Conservation (phyloP, 1,140 invertebrate genomes). For the Saxidomus purpurata region DNA sequence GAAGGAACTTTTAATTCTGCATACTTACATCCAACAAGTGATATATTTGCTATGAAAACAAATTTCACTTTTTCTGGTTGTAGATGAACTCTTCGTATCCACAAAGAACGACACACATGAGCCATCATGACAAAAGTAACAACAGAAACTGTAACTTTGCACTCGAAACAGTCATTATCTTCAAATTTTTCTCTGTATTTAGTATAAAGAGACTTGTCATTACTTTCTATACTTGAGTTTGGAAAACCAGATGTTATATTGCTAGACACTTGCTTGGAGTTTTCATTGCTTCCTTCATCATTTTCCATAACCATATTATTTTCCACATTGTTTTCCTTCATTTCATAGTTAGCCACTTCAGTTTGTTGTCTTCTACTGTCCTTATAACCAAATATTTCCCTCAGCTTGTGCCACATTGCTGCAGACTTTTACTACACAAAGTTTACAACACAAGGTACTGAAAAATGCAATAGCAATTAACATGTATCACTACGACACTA, state of each 20-base stretch:
- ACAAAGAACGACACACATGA: background rate
- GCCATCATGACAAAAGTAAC: background rate
- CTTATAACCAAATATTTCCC: slow-evolving; percentile 12
- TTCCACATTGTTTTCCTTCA: background rate
- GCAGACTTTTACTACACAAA: too few species aligned
- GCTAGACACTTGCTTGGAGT: background rate
- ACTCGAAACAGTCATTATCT: background rate
- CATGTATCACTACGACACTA: too few species aligned
- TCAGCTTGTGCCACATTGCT: slow-evolving; percentile 1
- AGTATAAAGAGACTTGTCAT: background rate
- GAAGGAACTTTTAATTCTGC: background rate
- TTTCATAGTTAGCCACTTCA: background rate
- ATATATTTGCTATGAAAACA: background rate
- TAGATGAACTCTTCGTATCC: background rate
- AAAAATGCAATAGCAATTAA: too few species aligned
- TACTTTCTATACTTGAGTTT: background rate
- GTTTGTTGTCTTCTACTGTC: background rate
- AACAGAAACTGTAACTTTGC: background rate
- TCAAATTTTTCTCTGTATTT: background rate
- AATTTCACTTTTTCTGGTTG: background rate
- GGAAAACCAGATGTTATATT: background rate
- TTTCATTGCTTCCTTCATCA: background rate
- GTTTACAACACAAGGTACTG: too few species aligned
- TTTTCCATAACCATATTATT: background rate
- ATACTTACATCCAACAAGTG: slow-evolving; percentile 5